These are phyloP conservation scores for Pomacea maculata DNA, from an alignment of 1,140 invertebrate species.

Conservation along the genomic window DNA sequence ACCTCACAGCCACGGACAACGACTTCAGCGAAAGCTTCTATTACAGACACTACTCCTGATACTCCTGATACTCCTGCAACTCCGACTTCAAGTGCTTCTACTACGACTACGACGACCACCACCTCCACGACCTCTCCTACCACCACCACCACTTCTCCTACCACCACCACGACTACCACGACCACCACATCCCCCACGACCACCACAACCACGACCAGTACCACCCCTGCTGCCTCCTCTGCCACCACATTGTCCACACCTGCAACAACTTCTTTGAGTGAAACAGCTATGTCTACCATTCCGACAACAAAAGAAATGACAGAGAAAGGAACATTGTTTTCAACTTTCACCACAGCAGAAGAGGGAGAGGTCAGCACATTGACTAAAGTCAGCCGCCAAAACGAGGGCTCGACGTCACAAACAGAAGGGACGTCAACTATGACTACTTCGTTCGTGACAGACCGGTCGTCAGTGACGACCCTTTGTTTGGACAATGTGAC, in stretches of 20 bases:
- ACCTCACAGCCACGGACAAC: background rate
- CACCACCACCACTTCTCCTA: background rate
- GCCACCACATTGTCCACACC: slow-evolving; percentile 5
- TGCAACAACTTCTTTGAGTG: background rate
- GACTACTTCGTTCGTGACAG: no score
- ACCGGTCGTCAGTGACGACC: background rate
- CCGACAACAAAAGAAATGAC: background rate
- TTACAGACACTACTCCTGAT: background rate
- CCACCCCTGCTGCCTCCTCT: slow-evolving; percentile 2
- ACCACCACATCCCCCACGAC: background rate
- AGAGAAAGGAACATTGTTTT: background rate
- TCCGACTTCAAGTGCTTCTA: background rate
- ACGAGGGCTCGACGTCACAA: no score
- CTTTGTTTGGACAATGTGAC: background rate
- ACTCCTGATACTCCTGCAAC: background rate
- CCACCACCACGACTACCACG: slow-evolving; percentile 2
- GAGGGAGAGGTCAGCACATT: background rate
- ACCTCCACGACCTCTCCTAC: background rate
- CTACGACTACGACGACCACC: slow-evolving; percentile 3
- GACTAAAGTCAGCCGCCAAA: background rate
- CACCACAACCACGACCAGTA: background rate
- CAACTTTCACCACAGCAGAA: background rate
- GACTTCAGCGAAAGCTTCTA: background rate
- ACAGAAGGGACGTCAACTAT: no score
- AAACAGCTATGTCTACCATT: background rate